Conservation (phyloP, 2,113 vertebrate genomes). For the Pterocles gutturalis region DNA sequence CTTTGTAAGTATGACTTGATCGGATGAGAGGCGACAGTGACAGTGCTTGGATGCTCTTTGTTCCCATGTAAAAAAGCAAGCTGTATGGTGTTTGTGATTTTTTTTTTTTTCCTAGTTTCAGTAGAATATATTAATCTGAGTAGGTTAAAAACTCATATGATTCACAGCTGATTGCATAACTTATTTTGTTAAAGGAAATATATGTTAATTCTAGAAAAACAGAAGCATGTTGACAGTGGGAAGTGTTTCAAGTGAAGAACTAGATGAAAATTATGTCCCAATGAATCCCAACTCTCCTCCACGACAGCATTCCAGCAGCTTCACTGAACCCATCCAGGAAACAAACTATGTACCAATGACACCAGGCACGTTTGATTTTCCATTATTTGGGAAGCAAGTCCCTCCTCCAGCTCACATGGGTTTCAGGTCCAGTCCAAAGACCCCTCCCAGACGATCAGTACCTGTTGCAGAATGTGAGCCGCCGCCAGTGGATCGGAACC, state of each 20-base stretch:
- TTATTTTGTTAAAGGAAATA: constrained; percentile 73
- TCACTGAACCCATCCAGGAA: constrained; percentile 91
- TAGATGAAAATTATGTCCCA: constrained; percentile 97
- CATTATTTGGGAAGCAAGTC: constrained; percentile 96
- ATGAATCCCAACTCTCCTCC: constrained; percentile 98
- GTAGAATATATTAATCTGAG: background rate
- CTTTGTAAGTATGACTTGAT: constrained; percentile 88
- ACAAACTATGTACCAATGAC: constrained; percentile 99
- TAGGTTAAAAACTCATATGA: constrained; percentile 49
- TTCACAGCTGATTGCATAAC: constrained; percentile 49
- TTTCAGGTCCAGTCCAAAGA: constrained; percentile 96
- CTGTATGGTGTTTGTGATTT: background rate
- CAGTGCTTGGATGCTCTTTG: background rate
- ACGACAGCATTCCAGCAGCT: constrained; percentile 91
- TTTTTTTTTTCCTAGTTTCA: background rate
- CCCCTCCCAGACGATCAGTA: constrained; percentile 91
- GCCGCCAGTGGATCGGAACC: constrained; percentile 95
- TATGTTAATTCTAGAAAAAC: constrained; percentile 89
- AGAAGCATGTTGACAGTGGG: constrained; percentile 91
- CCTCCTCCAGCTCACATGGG: constrained; percentile 98
- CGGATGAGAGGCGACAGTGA: background rate
- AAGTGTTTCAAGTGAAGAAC: constrained; percentile 90
- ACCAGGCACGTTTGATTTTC: constrained; percentile 94
- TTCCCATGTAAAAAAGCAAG: background rate
- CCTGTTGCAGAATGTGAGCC: constrained; percentile 91